A percentile compares a stretch with the other conserved stretches of the same genome.
These are phyloP conservation scores for Harpagifer antarcticus DNA, from an alignment of 2,797 vertebrate species.

Conservation along the genomic window DNA sequence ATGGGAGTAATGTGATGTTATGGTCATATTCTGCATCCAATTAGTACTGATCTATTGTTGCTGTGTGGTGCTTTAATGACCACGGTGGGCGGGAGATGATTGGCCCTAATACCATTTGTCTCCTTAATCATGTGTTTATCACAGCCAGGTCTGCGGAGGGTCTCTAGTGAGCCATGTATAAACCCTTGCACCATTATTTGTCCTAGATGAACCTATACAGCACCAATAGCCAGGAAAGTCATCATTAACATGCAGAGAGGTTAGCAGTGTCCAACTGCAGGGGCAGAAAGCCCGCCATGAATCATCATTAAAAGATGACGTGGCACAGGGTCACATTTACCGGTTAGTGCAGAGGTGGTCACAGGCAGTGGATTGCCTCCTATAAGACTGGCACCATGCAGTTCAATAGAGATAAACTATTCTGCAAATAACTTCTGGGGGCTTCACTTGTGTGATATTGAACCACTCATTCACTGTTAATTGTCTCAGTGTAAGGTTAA, in stretches of 20 bases:
- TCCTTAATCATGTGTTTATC: slow-evolving; percentile 94
- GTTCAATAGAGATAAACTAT: slow-evolving; percentile 76
- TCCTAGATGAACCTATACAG: slow-evolving; percentile 46
- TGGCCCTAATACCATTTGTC: slow-evolving; percentile 91
- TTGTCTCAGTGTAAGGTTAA: slow-evolving; percentile 84
- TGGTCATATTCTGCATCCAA: slow-evolving; percentile 91
- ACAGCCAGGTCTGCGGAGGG: slow-evolving; percentile 81
- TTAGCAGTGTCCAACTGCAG: slow-evolving; percentile 57
- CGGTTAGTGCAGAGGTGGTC: slow-evolving; percentile 48
- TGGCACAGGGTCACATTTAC: slow-evolving; percentile 59
- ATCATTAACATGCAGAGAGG: slow-evolving; percentile 75
- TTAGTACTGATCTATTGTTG: slow-evolving; percentile 93
- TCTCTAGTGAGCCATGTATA: slow-evolving; percentile 83
- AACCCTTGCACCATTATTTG: slow-evolving; percentile 56
- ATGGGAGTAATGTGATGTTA: slow-evolving; percentile 85
- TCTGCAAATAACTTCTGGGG: slow-evolving; percentile 68
- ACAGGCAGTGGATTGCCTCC: slow-evolving; percentile 33
- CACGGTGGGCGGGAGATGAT: slow-evolving; percentile 91
- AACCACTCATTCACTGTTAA: slow-evolving; percentile 81
- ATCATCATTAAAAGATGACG: slow-evolving; percentile 78
- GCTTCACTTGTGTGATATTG: slow-evolving; percentile 75
- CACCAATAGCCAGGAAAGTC: slow-evolving; percentile 57
- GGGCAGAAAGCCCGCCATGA: slow-evolving; percentile 64
- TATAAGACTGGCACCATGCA: slow-evolving; percentile 50
- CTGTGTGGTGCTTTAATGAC: slow-evolving; percentile 89